phyloP scores from a whole-genome alignment of 2,797 vertebrate genomes.

The Poeciliopsis gracilis region DNA sequence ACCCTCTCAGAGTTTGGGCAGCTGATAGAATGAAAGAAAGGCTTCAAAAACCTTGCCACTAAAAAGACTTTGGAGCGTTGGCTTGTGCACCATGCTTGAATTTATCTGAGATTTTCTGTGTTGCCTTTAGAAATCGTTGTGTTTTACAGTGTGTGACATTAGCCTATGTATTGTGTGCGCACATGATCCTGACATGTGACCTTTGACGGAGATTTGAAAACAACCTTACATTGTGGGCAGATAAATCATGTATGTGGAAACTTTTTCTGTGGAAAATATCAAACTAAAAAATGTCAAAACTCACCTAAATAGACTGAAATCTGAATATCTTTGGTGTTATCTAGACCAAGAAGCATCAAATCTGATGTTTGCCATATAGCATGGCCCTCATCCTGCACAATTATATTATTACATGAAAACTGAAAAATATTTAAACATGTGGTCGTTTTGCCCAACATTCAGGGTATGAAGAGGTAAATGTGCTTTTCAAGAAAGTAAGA shows the following conservation, averaged over 20 bases:
- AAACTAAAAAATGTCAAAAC: too few relatives aligned
- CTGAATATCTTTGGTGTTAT: too few relatives aligned
- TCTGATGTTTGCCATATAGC: too few relatives aligned
- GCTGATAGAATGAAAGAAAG: slow-evolving; percentile 18
- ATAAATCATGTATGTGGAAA: background rate
- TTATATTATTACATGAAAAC: background rate
- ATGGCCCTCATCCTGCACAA: background rate
- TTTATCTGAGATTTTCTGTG: slow-evolving; percentile 6
- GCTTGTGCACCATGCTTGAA: background rate
- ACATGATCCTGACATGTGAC: too few relatives aligned
- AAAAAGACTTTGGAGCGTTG: background rate
- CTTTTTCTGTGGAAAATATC: too few relatives aligned
- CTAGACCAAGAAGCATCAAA: too few relatives aligned
- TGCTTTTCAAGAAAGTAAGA: background rate
- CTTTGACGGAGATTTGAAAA: background rate
- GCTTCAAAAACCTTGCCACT: background rate
- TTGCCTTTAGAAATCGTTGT: background rate
- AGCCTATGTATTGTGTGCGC: background rate
- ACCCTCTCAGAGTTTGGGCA: slow-evolving; percentile 1
- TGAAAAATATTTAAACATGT: background rate
- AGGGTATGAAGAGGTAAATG: background rate
- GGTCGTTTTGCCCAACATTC: background rate
- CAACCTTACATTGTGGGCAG: background rate
- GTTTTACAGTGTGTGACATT: background rate
- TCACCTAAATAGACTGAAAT: too few relatives aligned